A percentile compares a stretch with the other conserved stretches of the same genome.
These are phyloP conservation scores for Caenorhabditis macrosperma DNA, from an alignment of 2,888 invertebrate genomes.

Conservation along the genomic window DNA sequence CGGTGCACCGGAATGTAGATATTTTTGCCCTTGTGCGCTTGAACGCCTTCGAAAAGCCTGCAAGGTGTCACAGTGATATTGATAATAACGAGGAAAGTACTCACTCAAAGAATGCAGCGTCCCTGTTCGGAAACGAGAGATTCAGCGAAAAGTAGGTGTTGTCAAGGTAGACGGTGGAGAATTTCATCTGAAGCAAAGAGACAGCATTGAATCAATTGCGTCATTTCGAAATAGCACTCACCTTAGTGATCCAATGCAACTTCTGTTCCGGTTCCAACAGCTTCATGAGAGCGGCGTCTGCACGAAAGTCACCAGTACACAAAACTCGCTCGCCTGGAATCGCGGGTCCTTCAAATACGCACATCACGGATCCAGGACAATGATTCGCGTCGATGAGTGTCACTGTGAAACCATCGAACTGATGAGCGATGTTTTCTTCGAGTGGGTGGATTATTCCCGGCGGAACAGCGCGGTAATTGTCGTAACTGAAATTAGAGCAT, in stretches of 20 bases:
- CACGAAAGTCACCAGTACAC: slow-evolving; percentile 45
- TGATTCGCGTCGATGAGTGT: slow-evolving; percentile 29
- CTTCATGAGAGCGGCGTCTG: slow-evolving; percentile 10
- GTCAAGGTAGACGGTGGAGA: slow-evolving; percentile 32
- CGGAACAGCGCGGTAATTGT: neutral
- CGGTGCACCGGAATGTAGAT: slow-evolving; percentile 26
- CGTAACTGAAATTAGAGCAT: slow-evolving; percentile 13
- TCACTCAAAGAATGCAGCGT: neutral
- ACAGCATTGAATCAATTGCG: no score
- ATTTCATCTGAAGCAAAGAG: neutral
- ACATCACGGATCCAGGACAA: slow-evolving; percentile 43
- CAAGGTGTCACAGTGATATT: neutral
- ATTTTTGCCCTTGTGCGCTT: neutral
- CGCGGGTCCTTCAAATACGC: slow-evolving; percentile 27
- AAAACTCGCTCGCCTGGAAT: slow-evolving; percentile 16
- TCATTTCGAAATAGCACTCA: no score
- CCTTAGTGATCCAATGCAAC: neutral
- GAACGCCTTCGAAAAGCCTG: neutral
- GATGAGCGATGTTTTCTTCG: neutral
- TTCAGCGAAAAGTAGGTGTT: slow-evolving; percentile 35
- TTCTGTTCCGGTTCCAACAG: neutral
- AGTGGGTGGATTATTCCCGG: slow-evolving; percentile 9
- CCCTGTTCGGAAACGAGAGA: slow-evolving; percentile 4
- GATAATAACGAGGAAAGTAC: neutral
- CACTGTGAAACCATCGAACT: slow-evolving; percentile 29